Evolutionary conservation across 1,140 invertebrate species (phyloP).

Genomic region (Battus philenor): DNA sequence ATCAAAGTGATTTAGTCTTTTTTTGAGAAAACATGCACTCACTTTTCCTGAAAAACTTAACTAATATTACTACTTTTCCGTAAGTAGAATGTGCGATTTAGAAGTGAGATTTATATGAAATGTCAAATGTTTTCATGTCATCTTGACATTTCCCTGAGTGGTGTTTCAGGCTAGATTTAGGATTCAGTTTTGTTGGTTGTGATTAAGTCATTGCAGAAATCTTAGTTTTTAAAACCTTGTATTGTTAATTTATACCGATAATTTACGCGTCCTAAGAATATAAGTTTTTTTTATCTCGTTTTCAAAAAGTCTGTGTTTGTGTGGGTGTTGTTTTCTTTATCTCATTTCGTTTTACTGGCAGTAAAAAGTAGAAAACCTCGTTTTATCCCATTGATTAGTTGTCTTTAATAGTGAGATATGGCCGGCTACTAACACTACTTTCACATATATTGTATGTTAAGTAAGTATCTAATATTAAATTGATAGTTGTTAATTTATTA

Average conservation of each 20-base stretch:
- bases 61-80: no score
- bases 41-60: no score
- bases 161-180: slow-evolving; percentile 19
- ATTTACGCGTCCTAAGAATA: not conserved
- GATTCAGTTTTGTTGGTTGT: slow-evolving; percentile 15
- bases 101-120: no score
- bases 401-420: slow-evolving; percentile 20
- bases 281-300: not conserved
- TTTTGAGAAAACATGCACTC: no score
- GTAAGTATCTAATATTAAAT: slow-evolving; percentile 29
- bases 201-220: slow-evolving; percentile 12
- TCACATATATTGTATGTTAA: slow-evolving; percentile 36
- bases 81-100: no score
- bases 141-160: slow-evolving; percentile 13
- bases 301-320: not conserved
- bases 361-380: slow-evolving; percentile 19
- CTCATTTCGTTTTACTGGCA: slow-evolving; percentile 4
- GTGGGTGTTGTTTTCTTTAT: slow-evolving; percentile 12
- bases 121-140: slow-evolving; percentile 15
- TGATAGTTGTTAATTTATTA: no score
- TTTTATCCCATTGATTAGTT: slow-evolving; percentile 14
- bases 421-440: slow-evolving; percentile 21
- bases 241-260: not conserved
- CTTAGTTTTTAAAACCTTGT: slow-evolving; percentile 2
- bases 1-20: no score